Evolutionary conservation across 2,797 vertebrate species (phyloP), one percentile per base, ranked within the genome.

Genomic region (Rhynchonycteris naso): DNA sequence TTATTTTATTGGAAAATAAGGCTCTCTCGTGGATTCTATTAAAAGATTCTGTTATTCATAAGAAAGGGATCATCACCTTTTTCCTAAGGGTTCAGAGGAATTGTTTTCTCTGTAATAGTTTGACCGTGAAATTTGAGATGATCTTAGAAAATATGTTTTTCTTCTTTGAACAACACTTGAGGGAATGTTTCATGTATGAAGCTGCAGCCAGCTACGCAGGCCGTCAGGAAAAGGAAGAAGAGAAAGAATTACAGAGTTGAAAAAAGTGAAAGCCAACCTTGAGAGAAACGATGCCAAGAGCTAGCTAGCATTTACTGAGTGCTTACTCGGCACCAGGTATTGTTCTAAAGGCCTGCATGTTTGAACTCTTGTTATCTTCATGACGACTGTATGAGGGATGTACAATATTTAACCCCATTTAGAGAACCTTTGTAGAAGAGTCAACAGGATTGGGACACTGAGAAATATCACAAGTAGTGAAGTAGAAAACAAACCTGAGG

Each of bases 1-100:
- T 88, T 14, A 75, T 83, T 86, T 92, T 56, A 75, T 66, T 22
- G 47, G 80, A 90, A 96, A 87, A 65, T 58, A 71, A 82, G 83
- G 0, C 69, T 59, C 22, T 82, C 15, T 47, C 16, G 2, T 93
- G 54, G 21, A 52, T 93, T 87, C 75, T 88, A 28, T 50, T 50
- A 63, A 81, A 63, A 80, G 59, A 91, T 74, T 85, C 38, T 91
- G 14, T 85, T 93, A n/a, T 66, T 82, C 56, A 69, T 7, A 83
- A 91, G 38, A 85, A 81, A 71, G 50, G 30, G 12, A 26, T 50
- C n/a, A n/a, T 26, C 15, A 5, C 43, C 43, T 7, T 85, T 86
- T 92, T 71, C 58, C 75, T 59, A 54, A 84, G 58, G 24, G 52
- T 71, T 91, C 65, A 16, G 61, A 71, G 61, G 30, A 90, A 15